These are phyloP conservation scores for Basileuterus tristriatus DNA, from an alignment of 2,797 vertebrate genomes.

Conservation along the genomic window DNA sequence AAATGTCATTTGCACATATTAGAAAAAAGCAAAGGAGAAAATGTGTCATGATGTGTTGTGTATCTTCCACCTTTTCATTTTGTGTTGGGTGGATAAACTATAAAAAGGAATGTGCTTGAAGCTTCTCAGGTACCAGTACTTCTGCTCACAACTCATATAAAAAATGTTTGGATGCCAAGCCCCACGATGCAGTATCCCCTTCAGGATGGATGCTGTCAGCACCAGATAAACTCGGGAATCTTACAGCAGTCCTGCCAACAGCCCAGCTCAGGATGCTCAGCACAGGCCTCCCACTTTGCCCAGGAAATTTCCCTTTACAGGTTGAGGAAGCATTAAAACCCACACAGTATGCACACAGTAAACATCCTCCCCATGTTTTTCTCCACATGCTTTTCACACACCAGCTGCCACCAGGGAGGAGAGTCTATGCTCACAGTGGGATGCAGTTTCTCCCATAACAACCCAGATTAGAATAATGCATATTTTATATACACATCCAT, in stretches of 20 bases:
- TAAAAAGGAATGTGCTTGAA: background rate
- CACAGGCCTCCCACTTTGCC: background rate
- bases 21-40: background rate
- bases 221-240: background rate
- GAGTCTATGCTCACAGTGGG: fast-evolving
- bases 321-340: background rate
- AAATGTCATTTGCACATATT: background rate
- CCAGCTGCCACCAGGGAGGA: background rate
- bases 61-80: background rate
- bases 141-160: background rate
- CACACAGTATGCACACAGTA: background rate
- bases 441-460: background rate
- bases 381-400: background rate
- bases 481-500: background rate
- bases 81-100: background rate
- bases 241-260: background rate
- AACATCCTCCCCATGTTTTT: background rate
- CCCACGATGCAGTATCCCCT: background rate
- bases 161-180: background rate
- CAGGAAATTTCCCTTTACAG: background rate
- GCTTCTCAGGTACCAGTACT: background rate
- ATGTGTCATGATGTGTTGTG: fast-evolving
- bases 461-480: background rate
- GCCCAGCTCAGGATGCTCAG: background rate
- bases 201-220: background rate